Percentiles rank a stretch among this genome's conserved stretches.
These are phyloP conservation scores for Sclerurus mexicanus DNA, from an alignment of 2,113 vertebrate species.

Conservation along the genomic window DNA sequence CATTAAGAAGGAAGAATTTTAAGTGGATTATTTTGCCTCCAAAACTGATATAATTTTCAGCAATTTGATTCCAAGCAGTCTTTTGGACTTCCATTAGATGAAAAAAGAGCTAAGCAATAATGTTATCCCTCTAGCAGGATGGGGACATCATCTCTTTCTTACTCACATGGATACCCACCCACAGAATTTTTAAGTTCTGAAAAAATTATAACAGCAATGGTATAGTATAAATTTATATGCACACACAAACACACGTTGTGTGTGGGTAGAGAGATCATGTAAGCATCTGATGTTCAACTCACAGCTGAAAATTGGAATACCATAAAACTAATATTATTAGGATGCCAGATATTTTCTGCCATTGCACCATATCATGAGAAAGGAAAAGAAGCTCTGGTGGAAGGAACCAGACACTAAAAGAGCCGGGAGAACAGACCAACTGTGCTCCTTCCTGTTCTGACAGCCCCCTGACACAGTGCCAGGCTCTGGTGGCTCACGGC, in stretches of 20 bases:
- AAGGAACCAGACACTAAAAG: neutral
- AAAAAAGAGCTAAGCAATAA: neutral
- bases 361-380: neutral
- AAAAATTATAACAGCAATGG: neutral
- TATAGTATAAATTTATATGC: neutral
- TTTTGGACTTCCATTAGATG: neutral
- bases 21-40: neutral
- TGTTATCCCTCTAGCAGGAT: neutral
- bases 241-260: neutral
- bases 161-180: neutral
- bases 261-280: neutral
- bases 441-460: neutral
- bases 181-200: neutral
- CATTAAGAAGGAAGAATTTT: neutral
- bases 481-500: neutral
- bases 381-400: neutral
- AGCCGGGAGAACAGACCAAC: neutral
- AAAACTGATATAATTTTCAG: neutral
- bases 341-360: neutral
- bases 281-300: constrained; percentile 15
- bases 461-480: neutral
- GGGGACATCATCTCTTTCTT: neutral
- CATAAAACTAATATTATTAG: neutral
- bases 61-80: neutral
- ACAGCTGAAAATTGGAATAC: neutral